phyloP scores from a whole-genome alignment of 1,140 invertebrate species.

The Tachypleus tridentatus region DNA sequence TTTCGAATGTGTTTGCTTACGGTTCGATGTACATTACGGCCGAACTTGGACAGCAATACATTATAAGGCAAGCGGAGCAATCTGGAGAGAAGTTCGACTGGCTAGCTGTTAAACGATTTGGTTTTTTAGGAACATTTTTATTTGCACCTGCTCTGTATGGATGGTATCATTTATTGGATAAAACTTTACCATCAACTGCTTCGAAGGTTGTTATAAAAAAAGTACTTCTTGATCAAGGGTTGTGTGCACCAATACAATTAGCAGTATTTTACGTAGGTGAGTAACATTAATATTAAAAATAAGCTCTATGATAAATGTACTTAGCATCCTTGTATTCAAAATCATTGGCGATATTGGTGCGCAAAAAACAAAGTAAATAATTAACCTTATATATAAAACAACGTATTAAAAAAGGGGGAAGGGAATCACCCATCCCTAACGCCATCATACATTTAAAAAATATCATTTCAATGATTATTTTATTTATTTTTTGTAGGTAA shows the following conservation, averaged over 20 bases:
- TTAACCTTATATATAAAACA: too few relatives aligned
- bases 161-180: constrained; percentile 69
- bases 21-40: constrained; percentile 61
- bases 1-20: constrained; percentile 60
- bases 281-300: constrained; percentile 22
- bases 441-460: too few relatives aligned
- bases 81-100: constrained; percentile 8
- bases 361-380: too few relatives aligned
- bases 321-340: too few relatives aligned
- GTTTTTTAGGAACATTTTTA: constrained; percentile 44
- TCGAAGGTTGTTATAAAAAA: constrained; percentile 51
- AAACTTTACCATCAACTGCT: constrained; percentile 49
- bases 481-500: too few relatives aligned
- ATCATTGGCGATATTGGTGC: too few relatives aligned
- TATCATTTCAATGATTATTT: too few relatives aligned
- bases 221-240: constrained; percentile 58
- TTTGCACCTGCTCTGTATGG: constrained; percentile 44
- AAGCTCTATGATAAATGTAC: too few relatives aligned
- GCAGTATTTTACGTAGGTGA: constrained; percentile 55
- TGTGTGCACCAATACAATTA: constrained; percentile 55
- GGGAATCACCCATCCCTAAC: too few relatives aligned
- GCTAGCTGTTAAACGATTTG: constrained; percentile 41
- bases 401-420: too few relatives aligned
- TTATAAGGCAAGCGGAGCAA: constrained; percentile 32
- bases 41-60: constrained; percentile 60